A percentile compares a stretch with the other conserved stretches of the same genome.
phyloP scores from a whole-genome alignment of 2,888 invertebrate genomes.

The Trypoxylon attenuatum region DNA sequence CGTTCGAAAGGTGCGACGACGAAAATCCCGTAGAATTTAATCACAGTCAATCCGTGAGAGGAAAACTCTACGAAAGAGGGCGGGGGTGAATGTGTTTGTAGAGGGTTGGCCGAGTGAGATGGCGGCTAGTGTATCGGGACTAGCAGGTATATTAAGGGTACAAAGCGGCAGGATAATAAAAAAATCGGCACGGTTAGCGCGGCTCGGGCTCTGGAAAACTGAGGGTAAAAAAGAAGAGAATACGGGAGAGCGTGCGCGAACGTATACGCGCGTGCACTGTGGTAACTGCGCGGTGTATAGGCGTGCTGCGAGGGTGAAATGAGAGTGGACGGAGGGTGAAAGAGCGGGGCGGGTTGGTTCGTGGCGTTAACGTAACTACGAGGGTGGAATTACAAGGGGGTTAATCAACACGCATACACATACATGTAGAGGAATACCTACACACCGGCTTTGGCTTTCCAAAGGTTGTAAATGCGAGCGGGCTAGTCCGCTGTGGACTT shows the following conservation, averaged over 20 bases:
- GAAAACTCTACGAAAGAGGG: not conserved
- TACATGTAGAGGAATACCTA: not conserved
- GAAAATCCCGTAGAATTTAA: not conserved
- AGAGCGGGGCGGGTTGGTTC: conserved; percentile 15
- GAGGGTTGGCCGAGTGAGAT: too few relatives aligned
- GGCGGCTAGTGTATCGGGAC: conserved; percentile 10
- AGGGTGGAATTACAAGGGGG: conserved; percentile 63
- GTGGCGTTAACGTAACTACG: conserved; percentile 58
- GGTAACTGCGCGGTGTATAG: too few relatives aligned
- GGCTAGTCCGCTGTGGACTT: conserved; percentile 33
- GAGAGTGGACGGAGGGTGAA: not conserved
- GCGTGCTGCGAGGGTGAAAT: not conserved
- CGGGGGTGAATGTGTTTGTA: not conserved
- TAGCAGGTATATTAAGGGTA: conserved; percentile 29
- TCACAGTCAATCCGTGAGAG: not conserved
- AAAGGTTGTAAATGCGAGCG: conserved; percentile 37
- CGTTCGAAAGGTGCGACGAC: not conserved
- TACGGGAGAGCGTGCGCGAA: too few relatives aligned
- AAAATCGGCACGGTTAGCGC: conserved; percentile 39
- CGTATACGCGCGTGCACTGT: too few relatives aligned
- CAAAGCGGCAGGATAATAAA: conserved; percentile 12
- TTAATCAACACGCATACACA: conserved; percentile 54
- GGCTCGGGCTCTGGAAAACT: too few relatives aligned
- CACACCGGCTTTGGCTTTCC: conserved; percentile 38
- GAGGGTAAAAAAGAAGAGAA: too few relatives aligned